phyloP scores from a whole-genome alignment of 2,797 vertebrate genomes.

The Zalophus californianus region DNA sequence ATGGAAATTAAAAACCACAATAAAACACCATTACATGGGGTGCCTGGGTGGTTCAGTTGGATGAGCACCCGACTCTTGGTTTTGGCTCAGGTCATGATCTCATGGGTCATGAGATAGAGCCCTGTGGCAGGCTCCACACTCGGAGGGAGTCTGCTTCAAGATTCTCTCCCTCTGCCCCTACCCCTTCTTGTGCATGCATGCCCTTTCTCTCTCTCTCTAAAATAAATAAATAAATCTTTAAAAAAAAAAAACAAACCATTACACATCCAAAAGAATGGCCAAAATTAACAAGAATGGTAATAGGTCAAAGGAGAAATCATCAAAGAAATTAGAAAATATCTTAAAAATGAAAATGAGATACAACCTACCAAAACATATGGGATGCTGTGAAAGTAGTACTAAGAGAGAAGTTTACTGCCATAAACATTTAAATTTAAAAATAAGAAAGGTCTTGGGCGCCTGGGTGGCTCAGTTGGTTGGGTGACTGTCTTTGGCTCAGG shows the following conservation, averaged over 20 bases:
- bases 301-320: neutral
- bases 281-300: neutral
- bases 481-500: too few species aligned
- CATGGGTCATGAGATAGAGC: too few species aligned
- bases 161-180: too few species aligned
- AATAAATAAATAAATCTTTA: too few species aligned
- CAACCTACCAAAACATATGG: neutral
- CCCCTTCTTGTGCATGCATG: too few species aligned
- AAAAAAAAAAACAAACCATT: neutral
- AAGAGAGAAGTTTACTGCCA: neutral
- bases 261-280: neutral
- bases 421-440: slow-evolving; percentile 35
- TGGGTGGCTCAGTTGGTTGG: too few species aligned
- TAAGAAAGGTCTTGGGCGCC: neutral
- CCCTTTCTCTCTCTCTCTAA: too few species aligned
- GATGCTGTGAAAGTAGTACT: neutral
- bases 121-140: too few species aligned
- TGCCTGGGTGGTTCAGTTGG: too few species aligned
- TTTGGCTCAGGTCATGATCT: too few species aligned
- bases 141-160: too few species aligned
- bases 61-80: too few species aligned
- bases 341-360: slow-evolving; percentile 2
- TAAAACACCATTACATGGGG: neutral
- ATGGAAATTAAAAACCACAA: neutral
- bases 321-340: neutral